Evolutionary conservation across 2,888 invertebrate species (phyloP).

Genomic region (Clanis bilineata): DNA sequence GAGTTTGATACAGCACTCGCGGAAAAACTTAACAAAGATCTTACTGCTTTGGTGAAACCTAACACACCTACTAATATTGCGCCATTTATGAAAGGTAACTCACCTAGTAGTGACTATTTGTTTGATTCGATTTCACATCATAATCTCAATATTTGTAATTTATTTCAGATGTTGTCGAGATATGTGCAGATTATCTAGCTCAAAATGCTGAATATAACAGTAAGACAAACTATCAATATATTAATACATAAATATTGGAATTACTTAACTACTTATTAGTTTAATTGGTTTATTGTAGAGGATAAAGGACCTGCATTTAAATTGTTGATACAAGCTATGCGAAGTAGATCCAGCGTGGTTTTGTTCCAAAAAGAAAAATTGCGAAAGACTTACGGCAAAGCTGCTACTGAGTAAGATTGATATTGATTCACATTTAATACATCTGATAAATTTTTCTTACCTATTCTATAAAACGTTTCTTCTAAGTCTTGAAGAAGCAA

Average conservation of each 20-base stretch:
- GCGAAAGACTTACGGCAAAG: slow-evolving; percentile 42
- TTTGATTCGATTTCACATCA: neutral
- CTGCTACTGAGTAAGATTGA: slow-evolving; percentile 55
- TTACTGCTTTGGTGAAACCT: slow-evolving; percentile 39
- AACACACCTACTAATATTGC: slow-evolving; percentile 47
- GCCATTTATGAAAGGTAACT: slow-evolving; percentile 51
- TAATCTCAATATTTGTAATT: slow-evolving; percentile 16
- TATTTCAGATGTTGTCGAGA: slow-evolving; percentile 60
- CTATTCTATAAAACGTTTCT: neutral
- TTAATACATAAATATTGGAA: neutral
- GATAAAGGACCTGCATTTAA: slow-evolving; percentile 64
- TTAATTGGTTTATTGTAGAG: slow-evolving; percentile 42
- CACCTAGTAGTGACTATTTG: neutral
- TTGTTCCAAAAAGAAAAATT: slow-evolving; percentile 52
- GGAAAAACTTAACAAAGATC: slow-evolving; percentile 41
- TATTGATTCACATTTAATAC: no score
- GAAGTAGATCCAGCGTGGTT: slow-evolving; percentile 38
- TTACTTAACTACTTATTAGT: slow-evolving; percentile 10
- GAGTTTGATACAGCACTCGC: slow-evolving; percentile 48
- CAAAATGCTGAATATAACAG: slow-evolving; percentile 64
- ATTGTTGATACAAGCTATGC: slow-evolving; percentile 50
- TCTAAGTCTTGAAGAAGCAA: slow-evolving; percentile 52
- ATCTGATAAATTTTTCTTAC: no score
- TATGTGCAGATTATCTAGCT: slow-evolving; percentile 61
- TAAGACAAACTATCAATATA: slow-evolving; percentile 39